These are phyloP conservation scores for Diogma glabrata DNA, from an alignment of 2,888 invertebrate genomes.

Conservation along the genomic window DNA sequence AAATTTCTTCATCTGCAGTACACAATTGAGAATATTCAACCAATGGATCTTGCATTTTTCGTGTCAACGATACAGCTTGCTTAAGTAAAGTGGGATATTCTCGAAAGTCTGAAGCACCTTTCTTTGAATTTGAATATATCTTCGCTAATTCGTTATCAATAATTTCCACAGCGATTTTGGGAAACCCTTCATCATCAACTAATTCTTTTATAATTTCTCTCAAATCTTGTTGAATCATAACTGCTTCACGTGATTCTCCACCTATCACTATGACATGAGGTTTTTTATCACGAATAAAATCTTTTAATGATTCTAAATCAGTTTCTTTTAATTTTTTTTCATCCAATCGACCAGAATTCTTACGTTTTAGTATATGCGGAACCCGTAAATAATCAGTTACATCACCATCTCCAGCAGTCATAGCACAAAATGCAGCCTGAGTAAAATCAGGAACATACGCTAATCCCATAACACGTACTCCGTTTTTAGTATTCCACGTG, in stretches of 20 bases:
- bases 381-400: constrained; percentile 83
- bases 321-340: constrained; percentile 55
- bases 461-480: constrained; percentile 75
- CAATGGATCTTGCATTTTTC: constrained; percentile 89
- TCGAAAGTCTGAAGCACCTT: constrained; percentile 75
- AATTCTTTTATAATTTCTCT: constrained; percentile 61
- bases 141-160: constrained; percentile 89
- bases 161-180: constrained; percentile 77
- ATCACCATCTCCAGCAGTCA: constrained; percentile 82
- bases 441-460: constrained; percentile 77
- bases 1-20: constrained; percentile 90
- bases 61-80: constrained; percentile 86
- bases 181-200: constrained; percentile 75
- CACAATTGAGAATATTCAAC: constrained; percentile 94
- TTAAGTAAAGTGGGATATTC: constrained; percentile 86
- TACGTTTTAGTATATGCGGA: constrained; percentile 72
- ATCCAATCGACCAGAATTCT: constrained; percentile 56
- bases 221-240: constrained; percentile 69
- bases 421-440: constrained; percentile 77
- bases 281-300: constrained; percentile 80
- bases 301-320: constrained; percentile 55
- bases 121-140: constrained; percentile 83
- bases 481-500: constrained; percentile 70
- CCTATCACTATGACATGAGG: constrained; percentile 89
- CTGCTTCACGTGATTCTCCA: constrained; percentile 81